Evolutionary conservation across 2,113 vertebrate species (phyloP).

Genomic region (Pseudorasbora parva): DNA sequence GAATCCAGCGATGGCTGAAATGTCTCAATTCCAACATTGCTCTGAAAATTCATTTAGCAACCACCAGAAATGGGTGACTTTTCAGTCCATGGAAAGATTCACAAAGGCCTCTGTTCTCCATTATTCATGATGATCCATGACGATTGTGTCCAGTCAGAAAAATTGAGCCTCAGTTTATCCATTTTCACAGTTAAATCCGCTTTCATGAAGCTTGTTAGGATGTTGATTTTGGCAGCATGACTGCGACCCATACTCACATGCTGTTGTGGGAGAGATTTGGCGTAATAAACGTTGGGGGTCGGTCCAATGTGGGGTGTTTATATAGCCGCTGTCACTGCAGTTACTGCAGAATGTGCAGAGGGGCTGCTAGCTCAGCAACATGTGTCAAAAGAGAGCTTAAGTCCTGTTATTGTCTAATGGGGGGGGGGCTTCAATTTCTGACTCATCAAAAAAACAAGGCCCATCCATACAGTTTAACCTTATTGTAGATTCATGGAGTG

Average conservation of each 20-base stretch:
- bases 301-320: constrained; percentile 65
- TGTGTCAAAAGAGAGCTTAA: constrained; percentile 75
- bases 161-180: constrained; percentile 1
- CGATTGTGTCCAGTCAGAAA: not conserved
- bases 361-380: constrained; percentile 80
- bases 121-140: not conserved
- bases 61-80: constrained; percentile 8
- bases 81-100: constrained; percentile 33
- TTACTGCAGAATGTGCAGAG: constrained; percentile 64
- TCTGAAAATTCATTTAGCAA: not conserved
- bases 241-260: constrained; percentile 74
- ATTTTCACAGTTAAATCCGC: constrained; percentile 24
- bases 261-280: constrained; percentile 77
- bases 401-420: constrained; percentile 69
- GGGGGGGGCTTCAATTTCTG: constrained; percentile 69
- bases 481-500: too few species aligned
- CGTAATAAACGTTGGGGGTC: constrained; percentile 71
- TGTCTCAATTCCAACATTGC: not conserved
- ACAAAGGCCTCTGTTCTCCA: constrained; percentile 7
- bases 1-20: constrained; percentile 28
- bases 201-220: not conserved
- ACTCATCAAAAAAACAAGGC: constrained; percentile 71
- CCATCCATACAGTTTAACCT: not conserved
- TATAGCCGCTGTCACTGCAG: constrained; percentile 71
- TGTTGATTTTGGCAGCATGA: not conserved